phyloP scores from a whole-genome alignment of 35 echinoderm and acorn worm species.

The Anneissia japonica region DNA sequence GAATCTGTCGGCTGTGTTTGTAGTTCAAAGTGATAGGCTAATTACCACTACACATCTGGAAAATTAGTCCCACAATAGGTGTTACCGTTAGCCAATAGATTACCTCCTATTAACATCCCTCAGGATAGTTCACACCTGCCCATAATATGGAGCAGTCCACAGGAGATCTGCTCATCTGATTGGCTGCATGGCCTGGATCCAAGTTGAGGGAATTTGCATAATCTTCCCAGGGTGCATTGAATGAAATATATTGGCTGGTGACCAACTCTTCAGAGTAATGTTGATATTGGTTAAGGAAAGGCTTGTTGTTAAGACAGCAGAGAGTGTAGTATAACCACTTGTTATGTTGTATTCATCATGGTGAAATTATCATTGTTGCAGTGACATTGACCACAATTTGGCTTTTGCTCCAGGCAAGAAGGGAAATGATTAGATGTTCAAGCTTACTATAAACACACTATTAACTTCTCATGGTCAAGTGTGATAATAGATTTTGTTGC shows the following conservation, averaged over 20 bases:
- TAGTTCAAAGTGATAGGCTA: not conserved
- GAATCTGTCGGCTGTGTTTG: not conserved
- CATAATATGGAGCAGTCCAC: not conserved
- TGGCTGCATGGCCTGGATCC: not conserved
- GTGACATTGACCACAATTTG: not conserved
- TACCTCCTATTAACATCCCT: not conserved
- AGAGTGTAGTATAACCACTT: not conserved
- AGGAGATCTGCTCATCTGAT: not conserved
- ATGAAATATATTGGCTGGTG: not conserved
- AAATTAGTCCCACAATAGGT: not conserved
- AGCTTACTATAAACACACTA: not conserved
- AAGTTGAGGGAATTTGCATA: not conserved
- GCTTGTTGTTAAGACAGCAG: too few species aligned
- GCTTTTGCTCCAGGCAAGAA: not conserved
- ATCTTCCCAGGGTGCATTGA: not conserved
- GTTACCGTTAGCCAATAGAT: not conserved
- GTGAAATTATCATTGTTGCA: not conserved
- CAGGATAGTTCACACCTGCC: not conserved
- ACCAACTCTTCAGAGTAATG: not conserved
- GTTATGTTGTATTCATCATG: not conserved
- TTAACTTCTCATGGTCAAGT: not conserved
- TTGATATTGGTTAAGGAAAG: not conserved
- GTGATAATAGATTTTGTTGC: not conserved
- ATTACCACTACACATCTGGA: not conserved
- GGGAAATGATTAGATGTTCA: not conserved